phyloP scores from a whole-genome alignment of 2,113 vertebrate species.

The Tympanuchus pallidicinctus region DNA sequence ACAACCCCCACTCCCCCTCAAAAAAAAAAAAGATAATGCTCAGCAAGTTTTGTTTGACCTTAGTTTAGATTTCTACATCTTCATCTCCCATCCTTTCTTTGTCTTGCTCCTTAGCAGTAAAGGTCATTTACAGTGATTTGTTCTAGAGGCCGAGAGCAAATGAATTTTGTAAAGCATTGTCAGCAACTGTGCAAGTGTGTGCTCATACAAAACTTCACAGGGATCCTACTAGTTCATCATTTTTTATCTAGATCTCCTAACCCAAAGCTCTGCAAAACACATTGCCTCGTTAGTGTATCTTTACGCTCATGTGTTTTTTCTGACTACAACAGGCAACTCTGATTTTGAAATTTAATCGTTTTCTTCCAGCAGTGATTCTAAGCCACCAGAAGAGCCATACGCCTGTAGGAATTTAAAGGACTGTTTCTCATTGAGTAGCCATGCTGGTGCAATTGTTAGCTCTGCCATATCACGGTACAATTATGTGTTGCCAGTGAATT shows the following conservation, averaged over 20 bases:
- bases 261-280: neutral
- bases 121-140: neutral
- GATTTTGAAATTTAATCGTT: neutral
- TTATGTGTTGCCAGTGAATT: neutral
- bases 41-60: slow-evolving; percentile 45
- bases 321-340: neutral
- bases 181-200: slow-evolving; percentile 14
- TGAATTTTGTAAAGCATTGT: slow-evolving; percentile 40
- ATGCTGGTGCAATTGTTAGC: neutral
- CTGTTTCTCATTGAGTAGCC: neutral
- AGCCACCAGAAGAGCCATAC: neutral
- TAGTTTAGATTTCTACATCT: slow-evolving; percentile 11
- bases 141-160: neutral
- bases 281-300: neutral
- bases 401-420: neutral
- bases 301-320: neutral
- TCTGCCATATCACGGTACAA: neutral
- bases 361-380: neutral
- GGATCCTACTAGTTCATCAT: neutral
- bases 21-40: neutral
- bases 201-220: neutral
- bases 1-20: neutral
- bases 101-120: neutral
- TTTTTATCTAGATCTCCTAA: neutral
- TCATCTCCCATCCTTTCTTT: slow-evolving; percentile 19